Evolutionary conservation across 2,888 invertebrate species (phyloP).

Genomic region (Lepeophtheirus nordmannii): DNA sequence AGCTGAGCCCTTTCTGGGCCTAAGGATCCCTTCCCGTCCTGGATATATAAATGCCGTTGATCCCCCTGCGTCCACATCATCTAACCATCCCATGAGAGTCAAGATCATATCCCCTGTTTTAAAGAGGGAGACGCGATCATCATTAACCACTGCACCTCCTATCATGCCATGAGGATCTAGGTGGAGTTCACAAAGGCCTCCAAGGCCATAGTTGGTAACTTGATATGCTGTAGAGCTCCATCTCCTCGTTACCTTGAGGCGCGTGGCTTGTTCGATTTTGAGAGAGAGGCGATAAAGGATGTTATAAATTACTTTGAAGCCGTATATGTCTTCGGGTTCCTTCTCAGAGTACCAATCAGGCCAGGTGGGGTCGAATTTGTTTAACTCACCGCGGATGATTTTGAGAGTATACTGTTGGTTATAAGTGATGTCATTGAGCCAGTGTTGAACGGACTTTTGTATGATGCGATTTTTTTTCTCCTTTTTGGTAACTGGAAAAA

Average conservation of each 20-base stretch:
- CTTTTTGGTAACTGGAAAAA: background rate
- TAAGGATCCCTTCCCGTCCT: background rate
- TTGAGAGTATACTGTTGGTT: background rate
- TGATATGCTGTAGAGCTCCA: slow-evolving; percentile 14
- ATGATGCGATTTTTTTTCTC: background rate
- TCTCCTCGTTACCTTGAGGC: background rate
- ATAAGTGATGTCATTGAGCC: slow-evolving; percentile 6
- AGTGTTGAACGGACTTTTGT: slow-evolving; percentile 12
- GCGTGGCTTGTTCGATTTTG: slow-evolving; percentile 15
- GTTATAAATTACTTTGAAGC: background rate
- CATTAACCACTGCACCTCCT: background rate
- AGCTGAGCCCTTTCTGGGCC: slow-evolving; percentile 13
- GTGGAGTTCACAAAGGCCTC: slow-evolving; percentile 19
- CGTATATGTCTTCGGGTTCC: background rate
- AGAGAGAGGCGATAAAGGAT: background rate
- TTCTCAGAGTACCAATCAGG: background rate
- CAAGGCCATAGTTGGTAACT: slow-evolving; percentile 20
- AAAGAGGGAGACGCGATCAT: background rate
- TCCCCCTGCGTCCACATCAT: slow-evolving; percentile 18
- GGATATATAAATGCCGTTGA: slow-evolving; percentile 13
- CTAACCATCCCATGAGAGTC: slow-evolving; percentile 13
- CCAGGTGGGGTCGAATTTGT: background rate
- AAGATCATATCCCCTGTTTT: slow-evolving; percentile 13
- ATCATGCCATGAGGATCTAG: slow-evolving; percentile 9
- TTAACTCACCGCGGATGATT: background rate